A percentile compares a stretch with the other conserved stretches of the same genome.
Evolutionary conservation across 2,113 vertebrate species (phyloP).

Genomic region (Loxodonta africana): DNA sequence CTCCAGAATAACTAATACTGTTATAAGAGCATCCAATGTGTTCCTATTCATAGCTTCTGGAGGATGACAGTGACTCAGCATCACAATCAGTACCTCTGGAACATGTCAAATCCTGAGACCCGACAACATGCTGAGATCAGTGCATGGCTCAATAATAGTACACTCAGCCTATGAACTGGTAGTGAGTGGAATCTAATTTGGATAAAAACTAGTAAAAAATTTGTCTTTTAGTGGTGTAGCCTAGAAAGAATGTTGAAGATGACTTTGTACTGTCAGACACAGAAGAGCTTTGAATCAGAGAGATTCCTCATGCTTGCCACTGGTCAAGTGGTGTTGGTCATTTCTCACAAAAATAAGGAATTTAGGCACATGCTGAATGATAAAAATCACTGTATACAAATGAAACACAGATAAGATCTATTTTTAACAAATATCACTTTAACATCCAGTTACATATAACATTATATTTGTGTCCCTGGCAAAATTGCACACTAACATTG

Average conservation of each 20-base stretch:
- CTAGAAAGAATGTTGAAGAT: slow-evolving; percentile 42
- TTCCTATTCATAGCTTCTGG: slow-evolving; percentile 44
- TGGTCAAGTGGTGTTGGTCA: slow-evolving; percentile 10
- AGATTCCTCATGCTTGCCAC: neutral
- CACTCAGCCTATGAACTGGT: slow-evolving; percentile 37
- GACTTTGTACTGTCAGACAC: slow-evolving; percentile 34
- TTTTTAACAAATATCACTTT: slow-evolving; percentile 48
- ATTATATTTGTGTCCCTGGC: slow-evolving; percentile 22
- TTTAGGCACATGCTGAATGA: slow-evolving; percentile 34
- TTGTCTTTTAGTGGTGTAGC: neutral
- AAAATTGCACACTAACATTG: neutral
- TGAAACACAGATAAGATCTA: slow-evolving; percentile 7
- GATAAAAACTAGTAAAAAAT: slow-evolving; percentile 2
- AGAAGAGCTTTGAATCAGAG: slow-evolving; percentile 35
- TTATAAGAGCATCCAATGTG: slow-evolving; percentile 30
- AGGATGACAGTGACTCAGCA: slow-evolving; percentile 47
- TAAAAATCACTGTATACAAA: neutral
- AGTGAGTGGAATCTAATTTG: slow-evolving; percentile 47
- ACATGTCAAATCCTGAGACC: neutral
- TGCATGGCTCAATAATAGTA: neutral
- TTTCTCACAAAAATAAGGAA: slow-evolving; percentile 48
- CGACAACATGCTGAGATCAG: neutral
- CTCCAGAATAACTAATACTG: slow-evolving; percentile 29
- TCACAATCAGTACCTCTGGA: neutral
- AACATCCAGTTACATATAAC: neutral